Base-by-base conservation (phyloP, 2,888 invertebrate genomes). In the Cosmorhoe ocellata region DNA sequence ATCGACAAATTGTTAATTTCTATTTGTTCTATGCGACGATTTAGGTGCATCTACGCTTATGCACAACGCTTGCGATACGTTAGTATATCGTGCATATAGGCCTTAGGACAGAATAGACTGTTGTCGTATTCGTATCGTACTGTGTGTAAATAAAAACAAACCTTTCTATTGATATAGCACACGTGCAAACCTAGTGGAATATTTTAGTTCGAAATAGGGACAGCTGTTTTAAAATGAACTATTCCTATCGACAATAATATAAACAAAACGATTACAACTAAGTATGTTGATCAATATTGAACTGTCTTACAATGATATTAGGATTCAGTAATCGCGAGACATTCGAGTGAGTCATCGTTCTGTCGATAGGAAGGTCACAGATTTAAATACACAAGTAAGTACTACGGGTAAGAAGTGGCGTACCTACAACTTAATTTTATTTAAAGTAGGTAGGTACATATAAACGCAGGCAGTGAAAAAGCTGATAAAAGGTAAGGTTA, bases 261-360 rank as follows among this genome's bases (percentile, higher is more conserved):
- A 39, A 43, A 36, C 42, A 45, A 34, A 32, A n/a, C 33, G 11
- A 36, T 10, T 24, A 18, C n/a, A n/a, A 18, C 3, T 18, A 18
- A 18, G 3, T 3, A 26, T 22, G 26, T 28, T 26, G 32, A 47
- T 37, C 24, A 37, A 55, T 44, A 50, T n/a, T 28, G 18, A 39
- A 46, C 41, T 42, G 30, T 53, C 37, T 51, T 34, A 13, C 47
- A 31, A 30, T 39, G 11, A 12, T 11, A 46, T 49, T 18, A 57
- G 40, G 42, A 52, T 57, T 45, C 39, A 46, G 5, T 24, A 1
- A 48, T 44, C 53, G 52, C 48, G n/a, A 48, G 34, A 42, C 42
- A 46, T 46, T 52, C 57, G 31, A 50, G 41, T 56, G 51, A 60
- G 48, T 58, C 58, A 58, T 41, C 14, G 28, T 10, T 10, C 22